Evolutionary conservation across 2,113 vertebrate species (phyloP).

Genomic region (Dolichallabes microphthalmus): DNA sequence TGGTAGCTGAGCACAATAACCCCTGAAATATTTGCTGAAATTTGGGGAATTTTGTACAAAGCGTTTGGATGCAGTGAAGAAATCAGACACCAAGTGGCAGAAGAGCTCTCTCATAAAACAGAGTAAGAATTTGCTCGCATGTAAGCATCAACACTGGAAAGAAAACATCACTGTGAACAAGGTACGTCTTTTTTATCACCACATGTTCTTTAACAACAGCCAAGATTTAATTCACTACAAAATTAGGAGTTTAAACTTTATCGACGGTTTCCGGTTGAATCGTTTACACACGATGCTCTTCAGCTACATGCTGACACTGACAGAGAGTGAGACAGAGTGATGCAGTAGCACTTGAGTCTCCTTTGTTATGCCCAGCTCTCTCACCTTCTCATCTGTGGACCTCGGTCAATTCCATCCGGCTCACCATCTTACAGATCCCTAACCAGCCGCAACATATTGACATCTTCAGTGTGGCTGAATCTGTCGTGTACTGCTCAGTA

Average conservation of each 20-base stretch:
- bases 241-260: not conserved
- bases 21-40: not conserved
- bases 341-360: too few species aligned
- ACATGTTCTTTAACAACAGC: not conserved
- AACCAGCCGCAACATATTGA: too few species aligned
- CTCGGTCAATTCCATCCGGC: too few species aligned
- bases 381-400: too few species aligned
- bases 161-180: too few species aligned
- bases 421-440: not conserved
- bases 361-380: too few species aligned
- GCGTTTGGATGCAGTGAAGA: not conserved
- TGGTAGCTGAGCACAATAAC: not conserved
- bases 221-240: not conserved
- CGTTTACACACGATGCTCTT: too few species aligned
- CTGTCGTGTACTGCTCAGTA: too few species aligned
- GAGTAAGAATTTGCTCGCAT: not conserved
- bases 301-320: too few species aligned
- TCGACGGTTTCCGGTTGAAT: not conserved
- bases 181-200: too few species aligned
- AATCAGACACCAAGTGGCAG: not conserved
- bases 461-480: too few species aligned
- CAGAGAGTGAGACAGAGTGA: too few species aligned
- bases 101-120: not conserved
- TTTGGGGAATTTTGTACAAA: not conserved
- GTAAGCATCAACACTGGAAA: not conserved